Base-by-base conservation (phyloP, 2,888 invertebrate species). In the Minunthozetes semirufus region DNA sequence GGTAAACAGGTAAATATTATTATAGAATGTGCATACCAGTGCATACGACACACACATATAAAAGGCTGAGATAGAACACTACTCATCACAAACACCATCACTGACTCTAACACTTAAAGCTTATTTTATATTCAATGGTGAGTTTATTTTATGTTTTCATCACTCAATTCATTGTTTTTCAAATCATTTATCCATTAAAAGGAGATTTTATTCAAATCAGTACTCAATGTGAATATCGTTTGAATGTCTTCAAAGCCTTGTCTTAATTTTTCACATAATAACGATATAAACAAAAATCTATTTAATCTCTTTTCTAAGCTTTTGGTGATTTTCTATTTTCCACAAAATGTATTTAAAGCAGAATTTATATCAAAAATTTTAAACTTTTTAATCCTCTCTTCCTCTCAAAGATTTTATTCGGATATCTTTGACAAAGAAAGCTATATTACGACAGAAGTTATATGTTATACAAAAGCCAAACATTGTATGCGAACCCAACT, bases 1-100 rank as follows among this genome's bases (percentile, higher is more conserved):
- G 66, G 66, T 63, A 63, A 56, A 56, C 66, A 66, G 66, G 66
- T 66, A 66, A 66, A 66, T 66, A 66, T 66, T 66, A 38, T 66
- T 38, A 27, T 59, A 15, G 27, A 59, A 59, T 59, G 59, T 59
- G 25, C 29, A 59, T 59, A 59, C 59, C 9, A 59, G 59, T 56
- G 56, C 56, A 27, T 25, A 59, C 27, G 59, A 59, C 59, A 59
- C 27, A 25, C 27, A 59, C 59, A 56, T 66, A 38, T 38, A 66
- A 66, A 66, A 66, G 66, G 8, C 66, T 59, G 59, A 59, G 27
- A 66, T 38, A 66, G 8, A 38, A 38, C 66, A 17, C 29, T 33
- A 38, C 66, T 66, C 66, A 33, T 38, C 29, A 38, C 29, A 38
- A 19, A 66, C 19, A 53, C 61, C 61, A 61, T n/a, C 19, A 53